These are phyloP conservation scores for Neosilurus mollespiculum DNA, from an alignment of 2,797 vertebrate genomes.

Conservation along the genomic window DNA sequence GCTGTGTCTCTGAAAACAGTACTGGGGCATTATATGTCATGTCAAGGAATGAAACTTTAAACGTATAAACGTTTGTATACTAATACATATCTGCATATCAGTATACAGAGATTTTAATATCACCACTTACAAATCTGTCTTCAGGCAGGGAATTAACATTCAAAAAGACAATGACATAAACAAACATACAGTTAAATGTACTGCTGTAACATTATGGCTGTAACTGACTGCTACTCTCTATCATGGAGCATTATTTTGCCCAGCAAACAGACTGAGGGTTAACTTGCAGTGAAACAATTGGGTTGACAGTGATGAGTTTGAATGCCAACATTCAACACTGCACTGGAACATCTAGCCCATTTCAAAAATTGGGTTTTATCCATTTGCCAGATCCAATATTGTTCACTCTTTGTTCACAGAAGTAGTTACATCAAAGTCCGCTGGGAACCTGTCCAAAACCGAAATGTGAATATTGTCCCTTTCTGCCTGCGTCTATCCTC, in stretches of 20 bases:
- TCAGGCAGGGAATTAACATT: neutral
- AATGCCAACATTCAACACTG: slow-evolving; percentile 39
- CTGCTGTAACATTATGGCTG: neutral
- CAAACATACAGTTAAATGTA: neutral
- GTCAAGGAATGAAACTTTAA: neutral
- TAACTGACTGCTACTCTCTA: neutral
- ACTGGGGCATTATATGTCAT: neutral
- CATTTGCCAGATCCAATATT: slow-evolving; percentile 47
- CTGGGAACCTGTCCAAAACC: slow-evolving; percentile 40
- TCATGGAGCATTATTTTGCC: neutral
- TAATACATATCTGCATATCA: too few relatives aligned
- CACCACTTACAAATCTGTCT: neutral
- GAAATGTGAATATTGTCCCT: slow-evolving; percentile 23
- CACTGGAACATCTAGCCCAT: slow-evolving; percentile 39
- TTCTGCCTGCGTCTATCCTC: slow-evolving; percentile 28
- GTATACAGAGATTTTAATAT: neutral
- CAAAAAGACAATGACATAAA: neutral
- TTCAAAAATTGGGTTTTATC: slow-evolving; percentile 41
- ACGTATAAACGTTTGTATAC: too few relatives aligned
- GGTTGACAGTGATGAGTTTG: neutral
- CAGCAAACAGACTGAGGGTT: neutral
- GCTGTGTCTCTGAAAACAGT: neutral
- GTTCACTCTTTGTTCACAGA: slow-evolving; percentile 32
- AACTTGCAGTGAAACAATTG: neutral
- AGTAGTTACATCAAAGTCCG: slow-evolving; percentile 34